These are phyloP conservation scores for Gallirallus australis DNA, from an alignment of 2,797 vertebrate genomes.

Conservation along the genomic window DNA sequence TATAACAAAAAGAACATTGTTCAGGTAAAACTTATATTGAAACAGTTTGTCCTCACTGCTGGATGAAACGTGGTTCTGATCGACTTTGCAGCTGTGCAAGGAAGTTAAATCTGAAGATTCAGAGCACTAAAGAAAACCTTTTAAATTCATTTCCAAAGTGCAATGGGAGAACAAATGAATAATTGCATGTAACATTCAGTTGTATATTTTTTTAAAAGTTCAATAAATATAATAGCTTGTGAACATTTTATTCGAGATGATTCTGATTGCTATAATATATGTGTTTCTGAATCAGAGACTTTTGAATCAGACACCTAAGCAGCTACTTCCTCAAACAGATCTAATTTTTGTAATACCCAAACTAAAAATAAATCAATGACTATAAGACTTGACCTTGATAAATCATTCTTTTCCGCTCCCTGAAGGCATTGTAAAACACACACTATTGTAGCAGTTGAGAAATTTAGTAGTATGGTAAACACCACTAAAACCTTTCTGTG, in stretches of 20 bases:
- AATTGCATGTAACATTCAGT: background rate
- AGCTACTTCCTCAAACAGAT: background rate
- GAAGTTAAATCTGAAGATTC: background rate
- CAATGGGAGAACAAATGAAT: background rate
- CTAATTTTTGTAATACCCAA: background rate
- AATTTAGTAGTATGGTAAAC: background rate
- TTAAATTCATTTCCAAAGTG: background rate
- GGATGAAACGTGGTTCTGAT: background rate
- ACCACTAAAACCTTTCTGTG: background rate
- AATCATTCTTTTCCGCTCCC: background rate
- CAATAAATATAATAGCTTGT: background rate
- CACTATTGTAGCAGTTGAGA: background rate
- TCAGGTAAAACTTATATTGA: background rate
- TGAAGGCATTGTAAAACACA: background rate
- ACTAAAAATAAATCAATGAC: background rate
- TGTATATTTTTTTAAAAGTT: background rate
- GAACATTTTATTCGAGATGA: background rate
- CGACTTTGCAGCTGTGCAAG: background rate
- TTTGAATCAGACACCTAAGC: background rate
- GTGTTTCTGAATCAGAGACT: background rate
- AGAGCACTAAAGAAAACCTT: background rate
- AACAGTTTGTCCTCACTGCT: background rate
- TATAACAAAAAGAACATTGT: background rate
- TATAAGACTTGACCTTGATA: background rate
- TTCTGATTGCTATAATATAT: background rate